These are phyloP conservation scores for Scatophagus argus DNA, from an alignment of 2,113 vertebrate genomes.

Conservation along the genomic window DNA sequence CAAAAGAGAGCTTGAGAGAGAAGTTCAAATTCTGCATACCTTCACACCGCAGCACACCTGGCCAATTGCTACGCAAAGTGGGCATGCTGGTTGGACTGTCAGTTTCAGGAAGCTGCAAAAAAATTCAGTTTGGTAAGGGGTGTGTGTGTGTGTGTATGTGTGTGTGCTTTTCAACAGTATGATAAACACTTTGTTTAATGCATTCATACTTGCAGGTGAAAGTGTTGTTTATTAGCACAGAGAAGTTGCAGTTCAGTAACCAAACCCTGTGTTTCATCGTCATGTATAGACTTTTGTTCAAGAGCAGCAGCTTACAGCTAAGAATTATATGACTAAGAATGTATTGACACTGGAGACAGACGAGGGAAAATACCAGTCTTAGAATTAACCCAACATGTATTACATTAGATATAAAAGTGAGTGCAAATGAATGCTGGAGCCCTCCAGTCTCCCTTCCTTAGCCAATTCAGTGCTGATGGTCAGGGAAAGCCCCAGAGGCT, in stretches of 20 bases:
- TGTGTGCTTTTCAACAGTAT: background rate
- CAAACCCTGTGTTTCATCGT: background rate
- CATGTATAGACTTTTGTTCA: background rate
- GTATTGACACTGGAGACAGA: background rate
- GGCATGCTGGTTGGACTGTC: no score
- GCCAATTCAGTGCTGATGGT: slow-evolving; percentile 43
- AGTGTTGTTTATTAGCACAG: no score
- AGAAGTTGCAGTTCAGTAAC: no score
- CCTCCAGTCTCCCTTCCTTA: background rate
- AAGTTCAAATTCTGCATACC: background rate
- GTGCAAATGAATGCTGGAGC: slow-evolving; percentile 40
- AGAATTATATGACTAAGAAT: background rate
- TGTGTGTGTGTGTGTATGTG: no score
- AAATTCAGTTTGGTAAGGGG: no score
- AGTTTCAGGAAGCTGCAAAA: no score
- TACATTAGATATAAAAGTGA: slow-evolving; percentile 9
- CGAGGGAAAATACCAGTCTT: background rate
- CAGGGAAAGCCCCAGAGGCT: slow-evolving; percentile 61
- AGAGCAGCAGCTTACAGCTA: background rate
- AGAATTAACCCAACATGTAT: slow-evolving; percentile 8
- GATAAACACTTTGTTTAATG: background rate
- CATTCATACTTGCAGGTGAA: background rate
- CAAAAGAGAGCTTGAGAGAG: no score
- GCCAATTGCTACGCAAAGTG: background rate
- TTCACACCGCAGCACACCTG: background rate